Percentiles rank a stretch among this genome's conserved stretches.
Conservation (phyloP, 2,113 vertebrate species). For the Orycteropus afer region DNA sequence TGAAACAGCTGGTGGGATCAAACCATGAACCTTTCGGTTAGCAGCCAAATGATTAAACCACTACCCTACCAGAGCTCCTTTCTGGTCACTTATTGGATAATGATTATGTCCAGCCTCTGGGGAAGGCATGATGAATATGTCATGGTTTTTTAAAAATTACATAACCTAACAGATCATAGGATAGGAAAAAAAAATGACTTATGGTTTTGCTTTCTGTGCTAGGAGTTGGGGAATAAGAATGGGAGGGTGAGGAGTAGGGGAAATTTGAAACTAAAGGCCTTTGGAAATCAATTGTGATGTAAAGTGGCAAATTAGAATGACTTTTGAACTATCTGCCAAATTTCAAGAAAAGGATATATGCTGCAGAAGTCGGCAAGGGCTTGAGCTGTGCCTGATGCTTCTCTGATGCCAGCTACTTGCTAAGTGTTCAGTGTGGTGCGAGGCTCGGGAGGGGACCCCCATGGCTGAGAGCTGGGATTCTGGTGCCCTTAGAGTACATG, state of each 20-base stretch:
- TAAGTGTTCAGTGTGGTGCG: too few species aligned
- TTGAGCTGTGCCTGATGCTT: not conserved
- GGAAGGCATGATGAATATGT: not conserved
- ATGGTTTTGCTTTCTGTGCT: not conserved
- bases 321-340: not conserved
- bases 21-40: too few species aligned
- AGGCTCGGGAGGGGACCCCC: not conserved
- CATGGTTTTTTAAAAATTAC: not conserved
- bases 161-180: not conserved
- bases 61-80: too few species aligned
- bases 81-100: not conserved
- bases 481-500: not conserved
- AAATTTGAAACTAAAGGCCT: not conserved
- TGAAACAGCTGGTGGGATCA: too few species aligned
- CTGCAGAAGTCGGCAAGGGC: not conserved
- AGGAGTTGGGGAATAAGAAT: not conserved
- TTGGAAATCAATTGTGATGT: not conserved
- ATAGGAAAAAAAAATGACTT: not conserved
- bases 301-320: too few species aligned
- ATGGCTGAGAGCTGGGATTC: too few species aligned
- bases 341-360: not conserved
- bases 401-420: not conserved
- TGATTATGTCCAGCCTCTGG: not conserved
- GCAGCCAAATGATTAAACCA: too few species aligned
- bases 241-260: accelerated